phyloP scores from a whole-genome alignment of 2,888 invertebrate genomes.

The Adineta ricciae region DNA sequence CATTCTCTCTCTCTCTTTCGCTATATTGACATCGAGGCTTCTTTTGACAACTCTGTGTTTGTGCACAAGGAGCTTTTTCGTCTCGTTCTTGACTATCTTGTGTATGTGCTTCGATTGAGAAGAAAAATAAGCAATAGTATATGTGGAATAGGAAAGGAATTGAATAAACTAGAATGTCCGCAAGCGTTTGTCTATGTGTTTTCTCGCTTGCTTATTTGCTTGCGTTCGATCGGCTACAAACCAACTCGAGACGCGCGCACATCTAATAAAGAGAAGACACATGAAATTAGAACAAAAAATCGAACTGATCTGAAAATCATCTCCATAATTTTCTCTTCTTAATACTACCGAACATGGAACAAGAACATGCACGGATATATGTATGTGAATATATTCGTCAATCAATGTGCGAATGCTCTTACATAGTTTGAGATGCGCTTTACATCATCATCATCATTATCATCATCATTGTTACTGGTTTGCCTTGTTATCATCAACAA shows the following conservation, averaged over 20 bases:
- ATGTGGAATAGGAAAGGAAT: neutral
- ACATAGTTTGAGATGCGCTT: neutral
- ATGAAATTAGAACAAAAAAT: neutral
- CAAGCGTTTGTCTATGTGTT: neutral
- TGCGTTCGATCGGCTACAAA: neutral
- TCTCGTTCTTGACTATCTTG: neutral
- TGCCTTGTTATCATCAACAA: neutral
- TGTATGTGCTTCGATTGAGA: neutral
- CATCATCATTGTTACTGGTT: neutral
- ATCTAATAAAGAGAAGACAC: neutral
- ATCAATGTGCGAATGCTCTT: neutral
- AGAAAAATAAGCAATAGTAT: neutral
- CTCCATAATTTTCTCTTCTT: neutral
- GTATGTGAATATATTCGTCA: neutral
- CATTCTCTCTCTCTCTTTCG: neutral
- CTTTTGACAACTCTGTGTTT: neutral
- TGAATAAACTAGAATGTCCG: conserved; percentile 13
- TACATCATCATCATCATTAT: neutral
- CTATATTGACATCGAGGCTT: neutral
- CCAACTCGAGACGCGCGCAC: neutral
- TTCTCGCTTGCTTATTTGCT: neutral
- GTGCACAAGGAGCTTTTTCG: neutral
- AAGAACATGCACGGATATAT: too few relatives aligned
- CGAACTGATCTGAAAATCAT: neutral
- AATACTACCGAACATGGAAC: neutral